Base-by-base conservation (phyloP, 1,140 invertebrate species). In the Tribolium madens region DNA sequence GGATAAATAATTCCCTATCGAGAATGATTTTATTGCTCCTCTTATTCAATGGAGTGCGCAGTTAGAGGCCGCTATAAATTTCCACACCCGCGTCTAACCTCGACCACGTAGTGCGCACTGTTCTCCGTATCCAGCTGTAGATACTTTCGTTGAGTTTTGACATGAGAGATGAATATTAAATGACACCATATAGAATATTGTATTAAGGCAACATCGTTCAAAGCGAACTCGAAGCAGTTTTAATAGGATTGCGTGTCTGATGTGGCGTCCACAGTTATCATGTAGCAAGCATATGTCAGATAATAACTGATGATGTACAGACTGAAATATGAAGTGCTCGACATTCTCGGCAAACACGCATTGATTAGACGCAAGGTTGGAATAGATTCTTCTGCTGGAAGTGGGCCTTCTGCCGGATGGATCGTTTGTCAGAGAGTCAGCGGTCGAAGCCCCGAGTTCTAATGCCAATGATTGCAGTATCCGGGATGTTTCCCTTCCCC, bases 391-490 rank as follows among this genome's bases (percentile, higher is more conserved):
- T 3, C 21, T 26, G 21, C 21, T 26, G 21, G 18, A 21, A 21
- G 21, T 26, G 21, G 21, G n/a, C n/a, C n/a, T n/a, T n/a, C n/a
- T 26, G 72, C 76, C 78, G 78, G 78, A 79, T 76, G 75, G 75
- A 72, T 78, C 76, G 75, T 79, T 79, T 79, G 76, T 77, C 76
- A 78, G 73, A 72, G 71, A 71, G 52, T 69, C 47, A n/a, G 21
- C 76, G 73, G 76, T 78, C 73, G 73, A 77, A 75, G 74, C 76
- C 76, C 79, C 76, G 78, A 75, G 33, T 60, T 14, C 77, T 78
- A 80, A 78, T 78, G 75, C 46, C 48, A 72, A 74, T 80, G 77
- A 80, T 80, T 80, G 73, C 79, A 80, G 77, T 78, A 80, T 80
- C 79, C 79, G 79, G 79, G 79, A 80, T 80, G 77, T 80, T 33